Conservation (phyloP, 2,888 invertebrate genomes). For the Thelaira solivaga region DNA sequence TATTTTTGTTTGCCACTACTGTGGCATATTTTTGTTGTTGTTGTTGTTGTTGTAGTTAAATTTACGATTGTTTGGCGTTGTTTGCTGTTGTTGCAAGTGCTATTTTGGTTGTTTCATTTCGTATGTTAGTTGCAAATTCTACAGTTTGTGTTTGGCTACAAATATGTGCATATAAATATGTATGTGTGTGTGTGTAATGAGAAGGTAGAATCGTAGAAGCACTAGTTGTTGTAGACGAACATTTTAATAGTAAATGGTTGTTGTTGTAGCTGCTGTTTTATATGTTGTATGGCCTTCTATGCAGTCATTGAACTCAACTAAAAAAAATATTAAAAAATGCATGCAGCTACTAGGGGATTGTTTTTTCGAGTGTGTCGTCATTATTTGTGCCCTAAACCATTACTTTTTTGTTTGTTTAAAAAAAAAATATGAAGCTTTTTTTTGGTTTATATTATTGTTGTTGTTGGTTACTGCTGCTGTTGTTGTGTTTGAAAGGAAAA, state of each 20-base stretch:
- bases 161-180: not conserved
- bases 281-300: constrained; percentile 64
- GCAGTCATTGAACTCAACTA: constrained; percentile 66
- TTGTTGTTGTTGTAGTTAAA: constrained; percentile 53
- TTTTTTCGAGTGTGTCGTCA: constrained; percentile 60
- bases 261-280: constrained; percentile 34
- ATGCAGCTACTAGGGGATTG: constrained; percentile 58
- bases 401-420: constrained; percentile 48
- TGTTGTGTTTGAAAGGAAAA: constrained; percentile 59
- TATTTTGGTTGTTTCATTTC: constrained; percentile 34
- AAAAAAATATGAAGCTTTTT: constrained; percentile 38
- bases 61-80: constrained; percentile 56
- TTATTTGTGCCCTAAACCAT: constrained; percentile 59
- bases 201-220: constrained; percentile 42
- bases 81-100: constrained; percentile 58
- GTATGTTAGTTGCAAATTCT: constrained; percentile 29
- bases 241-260: constrained; percentile 14
- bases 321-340: constrained; percentile 58
- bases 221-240: constrained; percentile 40
- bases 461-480: constrained; percentile 7
- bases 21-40: constrained; percentile 40
- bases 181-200: constrained; percentile 23
- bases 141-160: constrained; percentile 43
- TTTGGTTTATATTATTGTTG: not conserved
- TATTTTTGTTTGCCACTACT: constrained; percentile 44